phyloP scores from a whole-genome alignment of 2,113 vertebrate species.

The Leptocoma aspasia region DNA sequence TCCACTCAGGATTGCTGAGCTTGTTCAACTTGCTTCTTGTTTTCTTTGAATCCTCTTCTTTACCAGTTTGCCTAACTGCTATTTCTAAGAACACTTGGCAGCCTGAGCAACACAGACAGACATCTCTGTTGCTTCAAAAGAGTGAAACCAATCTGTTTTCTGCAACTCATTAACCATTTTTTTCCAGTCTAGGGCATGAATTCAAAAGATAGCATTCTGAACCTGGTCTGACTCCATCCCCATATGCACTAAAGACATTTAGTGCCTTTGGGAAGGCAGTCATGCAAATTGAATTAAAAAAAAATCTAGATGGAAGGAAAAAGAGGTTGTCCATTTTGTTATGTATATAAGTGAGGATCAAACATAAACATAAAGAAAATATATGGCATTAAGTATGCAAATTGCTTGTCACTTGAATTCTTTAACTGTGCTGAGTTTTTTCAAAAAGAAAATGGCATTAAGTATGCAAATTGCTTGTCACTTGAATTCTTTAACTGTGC shows the following conservation, averaged over 20 bases:
- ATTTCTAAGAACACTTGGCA: neutral
- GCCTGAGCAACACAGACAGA: neutral
- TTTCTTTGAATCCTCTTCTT: neutral
- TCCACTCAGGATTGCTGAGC: neutral
- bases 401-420: neutral
- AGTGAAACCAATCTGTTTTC: neutral
- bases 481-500: neutral
- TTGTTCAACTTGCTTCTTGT: neutral
- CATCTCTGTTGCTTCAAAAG: neutral
- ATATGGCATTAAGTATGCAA: neutral
- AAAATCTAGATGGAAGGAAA: neutral
- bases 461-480: neutral
- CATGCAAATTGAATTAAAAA: fast-evolving
- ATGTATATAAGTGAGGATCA: neutral
- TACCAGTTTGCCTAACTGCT: neutral
- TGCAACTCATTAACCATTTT: neutral
- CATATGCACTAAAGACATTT: neutral
- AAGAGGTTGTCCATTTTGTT: neutral
- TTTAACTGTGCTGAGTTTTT: neutral
- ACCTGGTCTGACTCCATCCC: neutral
- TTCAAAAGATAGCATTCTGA: neutral
- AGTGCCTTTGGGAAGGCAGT: neutral
- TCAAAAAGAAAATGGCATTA: neutral
- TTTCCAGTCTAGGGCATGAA: neutral
- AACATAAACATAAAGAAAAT: neutral